These are phyloP conservation scores for Mobula birostris DNA, from an alignment of 2,113 vertebrate species.

Conservation along the genomic window DNA sequence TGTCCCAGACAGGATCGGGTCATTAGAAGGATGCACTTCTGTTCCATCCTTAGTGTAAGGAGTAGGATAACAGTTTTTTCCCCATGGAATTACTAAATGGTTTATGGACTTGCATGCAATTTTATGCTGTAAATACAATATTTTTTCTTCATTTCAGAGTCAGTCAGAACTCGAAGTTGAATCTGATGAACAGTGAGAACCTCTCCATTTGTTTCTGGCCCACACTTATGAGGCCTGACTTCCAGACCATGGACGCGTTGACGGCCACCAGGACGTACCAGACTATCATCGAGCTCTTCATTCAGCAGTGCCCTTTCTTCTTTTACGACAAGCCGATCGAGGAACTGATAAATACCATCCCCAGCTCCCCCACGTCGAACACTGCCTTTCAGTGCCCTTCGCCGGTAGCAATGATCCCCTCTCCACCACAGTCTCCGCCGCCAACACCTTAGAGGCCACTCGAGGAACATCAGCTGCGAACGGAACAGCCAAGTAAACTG, in stretches of 20 bases:
- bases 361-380: constrained; percentile 56
- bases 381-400: constrained; percentile 56
- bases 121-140: not conserved
- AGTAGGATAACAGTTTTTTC: not conserved
- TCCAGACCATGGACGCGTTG: constrained; percentile 90
- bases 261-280: constrained; percentile 87
- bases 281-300: constrained; percentile 96
- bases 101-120: not conserved
- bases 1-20: no score
- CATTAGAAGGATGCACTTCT: not conserved
- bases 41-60: not conserved
- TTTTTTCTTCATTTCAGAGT: constrained; percentile 57
- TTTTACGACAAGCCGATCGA: constrained; percentile 76
- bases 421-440: constrained; percentile 51
- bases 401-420: constrained; percentile 27
- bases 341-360: constrained; percentile 61
- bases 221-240: constrained; percentile 84
- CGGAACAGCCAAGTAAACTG: constrained; percentile 32
- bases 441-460: constrained; percentile 45
- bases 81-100: not conserved
- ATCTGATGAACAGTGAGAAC: constrained; percentile 94
- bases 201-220: constrained; percentile 97
- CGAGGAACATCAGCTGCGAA: constrained; percentile 52
- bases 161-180: constrained; percentile 76
- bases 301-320: constrained; percentile 86